Evolutionary conservation across 2,888 invertebrate species (phyloP), one percentile per base, ranked within the genome.

Genomic region (Agrochola lychnidis): DNA sequence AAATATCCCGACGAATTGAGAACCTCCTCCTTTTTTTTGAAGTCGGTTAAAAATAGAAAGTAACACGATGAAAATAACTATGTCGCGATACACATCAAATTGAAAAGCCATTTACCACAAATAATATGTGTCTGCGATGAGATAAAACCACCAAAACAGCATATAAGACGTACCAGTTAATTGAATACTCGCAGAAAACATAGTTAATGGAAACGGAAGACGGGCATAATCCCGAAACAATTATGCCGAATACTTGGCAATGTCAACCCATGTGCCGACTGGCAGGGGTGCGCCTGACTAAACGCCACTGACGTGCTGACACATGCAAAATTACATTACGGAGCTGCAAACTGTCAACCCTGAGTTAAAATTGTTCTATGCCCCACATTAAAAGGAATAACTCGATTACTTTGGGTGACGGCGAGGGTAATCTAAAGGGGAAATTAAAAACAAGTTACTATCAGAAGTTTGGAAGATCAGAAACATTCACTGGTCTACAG

Each of bases 241-340:
- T 91, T 90, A 89, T 83, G 73, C 80, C 79, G 67, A 87, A 81
- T 74, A 83, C 86, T 85, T 82, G 77, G 82, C 78, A 73, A 71
- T 82, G 86, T 76, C 80, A 77, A 82, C 85, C 81, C 81, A 75
- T 74, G 79, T 79, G 78, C 45, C 51, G 53, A 84, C 67, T 70
- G 64, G 67, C 59, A 86, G 82, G 87, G 85, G 86, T 89, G 86
- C 77, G 83, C 70, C 76, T 88, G 90, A 90, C 91, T 90, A 90
- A 91, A 90, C 89, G 86, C 79, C 86, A 82, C 84, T 90, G 93
- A 91, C 89, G 87, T 87, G 93, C 91, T 94, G 94, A 95, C 94
- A 92, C 89, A 90, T 92, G 91, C 92, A 91, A 93, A 94, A 95
- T 95, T 94, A 94, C 93, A 91, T 92, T 89, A 88, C 89, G 78